Evolutionary conservation across 2,888 invertebrate species (phyloP).

Genomic region (Anaspis maculata): DNA sequence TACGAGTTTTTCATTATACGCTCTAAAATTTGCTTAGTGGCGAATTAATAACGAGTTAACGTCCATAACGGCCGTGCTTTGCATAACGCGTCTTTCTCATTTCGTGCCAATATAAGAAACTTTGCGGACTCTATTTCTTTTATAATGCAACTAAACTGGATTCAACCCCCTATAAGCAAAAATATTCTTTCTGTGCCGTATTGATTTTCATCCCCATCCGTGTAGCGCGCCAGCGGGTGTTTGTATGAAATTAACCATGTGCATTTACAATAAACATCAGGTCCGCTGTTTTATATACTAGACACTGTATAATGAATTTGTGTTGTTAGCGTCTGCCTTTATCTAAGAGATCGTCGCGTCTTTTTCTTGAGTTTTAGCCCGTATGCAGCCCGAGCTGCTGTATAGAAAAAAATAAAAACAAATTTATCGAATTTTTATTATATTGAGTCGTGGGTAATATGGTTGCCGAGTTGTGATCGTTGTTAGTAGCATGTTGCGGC

Average conservation of each 20-base stretch:
- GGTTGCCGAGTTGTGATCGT: slow-evolving; percentile 12
- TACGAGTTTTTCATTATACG: slow-evolving; percentile 8
- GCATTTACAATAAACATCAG: slow-evolving; percentile 40
- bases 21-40: slow-evolving; percentile 6
- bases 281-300: slow-evolving; percentile 40
- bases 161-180: slow-evolving; percentile 40
- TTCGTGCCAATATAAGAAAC: slow-evolving; percentile 5
- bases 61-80: background rate
- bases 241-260: slow-evolving; percentile 40
- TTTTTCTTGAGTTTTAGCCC: too few relatives aligned
- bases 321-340: slow-evolving; percentile 30
- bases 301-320: slow-evolving; percentile 44
- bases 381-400: too few relatives aligned
- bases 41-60: slow-evolving; percentile 4
- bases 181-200: slow-evolving; percentile 43
- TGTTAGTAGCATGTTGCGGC: slow-evolving; percentile 11
- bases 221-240: slow-evolving; percentile 36
- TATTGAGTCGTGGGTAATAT: too few relatives aligned
- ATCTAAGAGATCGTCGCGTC: slow-evolving; percentile 16
- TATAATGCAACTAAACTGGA: slow-evolving; percentile 30
- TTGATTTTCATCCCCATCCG: slow-evolving; percentile 42
- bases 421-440: too few relatives aligned
- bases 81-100: background rate
- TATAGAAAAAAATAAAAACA: too few relatives aligned
- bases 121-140: slow-evolving; percentile 24